Evolutionary conservation across 2,888 invertebrate species (phyloP).

Genomic region (Limenitis camilla): DNA sequence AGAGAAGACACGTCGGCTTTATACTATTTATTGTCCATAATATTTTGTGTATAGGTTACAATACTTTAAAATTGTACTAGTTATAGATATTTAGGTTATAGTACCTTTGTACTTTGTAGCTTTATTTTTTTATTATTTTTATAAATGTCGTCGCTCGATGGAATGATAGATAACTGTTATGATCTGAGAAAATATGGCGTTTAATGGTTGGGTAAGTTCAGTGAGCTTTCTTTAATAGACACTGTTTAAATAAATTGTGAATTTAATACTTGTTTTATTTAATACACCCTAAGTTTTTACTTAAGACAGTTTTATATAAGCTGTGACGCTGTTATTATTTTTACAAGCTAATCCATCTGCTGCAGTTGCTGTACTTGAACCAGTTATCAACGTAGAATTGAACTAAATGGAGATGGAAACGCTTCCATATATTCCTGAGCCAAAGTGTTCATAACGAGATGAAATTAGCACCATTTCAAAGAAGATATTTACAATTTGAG

Average conservation of each 20-base stretch:
- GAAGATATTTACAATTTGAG: too few species aligned
- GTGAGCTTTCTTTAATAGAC: conserved; percentile 20
- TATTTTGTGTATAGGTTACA: conserved; percentile 5
- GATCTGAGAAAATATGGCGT: conserved; percentile 2
- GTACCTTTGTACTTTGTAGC: conserved; percentile 7
- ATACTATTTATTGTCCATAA: conserved; percentile 2
- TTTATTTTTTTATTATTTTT: conserved; percentile 3
- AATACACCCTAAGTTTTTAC: not conserved
- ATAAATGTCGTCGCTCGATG: not conserved
- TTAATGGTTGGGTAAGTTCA: conserved; percentile 11
- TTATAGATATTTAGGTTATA: conserved; percentile 1
- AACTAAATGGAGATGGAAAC: too few species aligned
- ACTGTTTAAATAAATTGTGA: conserved; percentile 23
- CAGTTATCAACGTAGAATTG: too few species aligned
- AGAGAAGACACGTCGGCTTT: not conserved
- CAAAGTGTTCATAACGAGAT: too few species aligned
- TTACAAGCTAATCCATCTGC: too few species aligned
- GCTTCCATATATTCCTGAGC: too few species aligned
- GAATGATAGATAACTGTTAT: conserved; percentile 8
- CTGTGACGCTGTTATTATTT: too few species aligned
- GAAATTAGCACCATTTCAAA: too few species aligned
- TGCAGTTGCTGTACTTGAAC: too few species aligned
- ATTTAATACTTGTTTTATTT: conserved; percentile 10
- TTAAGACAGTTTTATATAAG: too few species aligned
- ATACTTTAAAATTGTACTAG: conserved; percentile 2